Evolutionary conservation across 2,113 vertebrate genomes (phyloP), one percentile per base, ranked within the genome.

Genomic region (Pao palembangensis): DNA sequence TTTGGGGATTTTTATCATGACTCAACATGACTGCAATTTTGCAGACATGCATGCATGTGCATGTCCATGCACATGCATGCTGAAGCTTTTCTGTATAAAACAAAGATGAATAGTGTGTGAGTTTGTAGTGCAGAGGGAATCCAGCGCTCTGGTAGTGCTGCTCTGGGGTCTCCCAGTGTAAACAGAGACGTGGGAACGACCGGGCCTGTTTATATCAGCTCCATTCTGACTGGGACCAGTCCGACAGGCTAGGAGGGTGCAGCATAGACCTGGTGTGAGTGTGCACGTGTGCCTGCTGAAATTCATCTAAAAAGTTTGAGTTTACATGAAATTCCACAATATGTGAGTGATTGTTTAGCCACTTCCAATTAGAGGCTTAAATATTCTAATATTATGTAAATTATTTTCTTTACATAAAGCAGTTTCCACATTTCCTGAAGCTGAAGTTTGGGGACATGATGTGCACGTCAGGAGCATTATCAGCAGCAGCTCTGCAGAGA

Each of bases 161-260:
- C 86, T 87, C 86, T 58, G 75, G 80, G 86, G 84, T 88, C 88
- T 85, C 69, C 73, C 79, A 82, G 61, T 85, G 55, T 89, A 89
- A 89, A 89, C 88, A 89, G 82, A 89, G 81, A 89, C 86, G 78
- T 89, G 88, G 88, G 86, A 89, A 89, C 75, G 51, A 79, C 76
- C 76, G 25, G 53, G 82, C 69, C 65, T 89, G 88, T 89, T 89
- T 89, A 89, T 75, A 86, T 79, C 82, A 80, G 52, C 61, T 67
- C 67, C 71, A 63, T 77, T 84, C 78, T 85, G 75, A 83, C 83
- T 63, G 72, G 73, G 79, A 83, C 80, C 73, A 84, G 78, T 78
- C 69, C 66, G 64, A 60, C 81, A 82, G 81, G 69, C 61, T 81
- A 58, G 44, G 61, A 61, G 69, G 75, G 73, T 64, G 67, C 67